Evolutionary conservation across 1,140 invertebrate species (phyloP).

Genomic region (Drosophila pseudoananassae): DNA sequence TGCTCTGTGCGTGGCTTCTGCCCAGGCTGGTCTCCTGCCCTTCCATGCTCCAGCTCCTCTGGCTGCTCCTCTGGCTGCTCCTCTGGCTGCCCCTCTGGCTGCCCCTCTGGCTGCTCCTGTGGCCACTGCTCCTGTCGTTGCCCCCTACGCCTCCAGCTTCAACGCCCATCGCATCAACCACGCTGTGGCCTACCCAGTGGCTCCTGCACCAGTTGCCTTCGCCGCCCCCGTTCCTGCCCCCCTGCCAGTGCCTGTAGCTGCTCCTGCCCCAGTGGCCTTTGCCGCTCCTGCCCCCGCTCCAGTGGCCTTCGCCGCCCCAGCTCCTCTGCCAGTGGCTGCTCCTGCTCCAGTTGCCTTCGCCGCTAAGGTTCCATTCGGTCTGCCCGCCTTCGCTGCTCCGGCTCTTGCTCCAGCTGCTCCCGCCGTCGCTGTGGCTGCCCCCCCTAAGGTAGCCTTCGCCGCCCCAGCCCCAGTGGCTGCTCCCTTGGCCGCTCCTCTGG

Average conservation of each 20-base stretch:
- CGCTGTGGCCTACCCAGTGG: constrained; percentile 85
- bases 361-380: constrained; percentile 33
- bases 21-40: constrained; percentile 70
- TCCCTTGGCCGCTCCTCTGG: constrained; percentile 50
- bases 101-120: constrained; percentile 74
- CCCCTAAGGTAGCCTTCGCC: constrained; percentile 38
- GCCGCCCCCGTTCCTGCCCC: constrained; percentile 56
- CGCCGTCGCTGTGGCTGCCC: constrained; percentile 21
- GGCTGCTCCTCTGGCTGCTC: constrained; percentile 44
- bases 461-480: constrained; percentile 65
- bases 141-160: constrained; percentile 86
- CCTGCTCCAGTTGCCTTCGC: constrained; percentile 73
- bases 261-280: constrained; percentile 48
- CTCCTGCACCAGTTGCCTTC: constrained; percentile 66
- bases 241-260: constrained; percentile 37
- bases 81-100: constrained; percentile 57
- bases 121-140: constrained; percentile 66
- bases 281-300: constrained; percentile 49
- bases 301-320: constrained; percentile 53
- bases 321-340: constrained; percentile 30
- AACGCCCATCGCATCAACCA: constrained; percentile 87
- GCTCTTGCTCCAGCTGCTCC: constrained; percentile 24
- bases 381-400: constrained; percentile 24
- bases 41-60: constrained; percentile 60
- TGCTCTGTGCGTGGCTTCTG: constrained; percentile 72